Base-by-base conservation (phyloP, 2,797 vertebrate species). In the Gadopsis marmoratus region DNA sequence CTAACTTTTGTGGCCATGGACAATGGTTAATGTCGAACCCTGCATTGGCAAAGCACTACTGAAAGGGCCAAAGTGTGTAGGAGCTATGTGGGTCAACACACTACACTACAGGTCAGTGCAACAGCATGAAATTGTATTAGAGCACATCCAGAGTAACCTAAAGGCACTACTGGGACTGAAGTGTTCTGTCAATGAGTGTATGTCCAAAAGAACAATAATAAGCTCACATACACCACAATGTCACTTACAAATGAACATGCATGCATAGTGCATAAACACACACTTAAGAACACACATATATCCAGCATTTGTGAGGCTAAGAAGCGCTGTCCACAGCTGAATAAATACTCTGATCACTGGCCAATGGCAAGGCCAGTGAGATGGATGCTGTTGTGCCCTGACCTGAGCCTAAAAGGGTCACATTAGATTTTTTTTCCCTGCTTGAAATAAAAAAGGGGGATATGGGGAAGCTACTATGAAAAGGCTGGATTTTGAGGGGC, bases 71-170 rank as follows among this genome's bases (percentile, higher is more conserved):
- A 76, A 85, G 74, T 76, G 70, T 45, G 33, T 64, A 76, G 66
- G 71, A 80, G 90, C 90, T 88, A 84, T 47, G 17, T 64, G 74
- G 88, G 83, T 93, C 87, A 89, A 50, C 72, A 81, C 51, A 58
- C 74, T 55, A 82, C 55, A 81, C 64, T 53, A 50, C 74, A 90
- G 86, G 86, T 92, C 88, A 91, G 61, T 65, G 80, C 74, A 74
- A 80, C 33, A 66, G 73, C 81, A 88, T 87, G 91, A 91, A 91
- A 93, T 90, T 85, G 71, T 63, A 87, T 89, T 86, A 90, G 85
- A 77, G 81, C 68, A 74, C 77, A 84, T 82, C 80, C 58, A 78
- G n/a, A 70, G 59, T 31, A 84, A 78, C 39, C 39, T 81, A 64
- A 78, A 89, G 65, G 43, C 65, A 76, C 63, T 55, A 39, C 45